Base-by-base conservation (phyloP, 2,888 invertebrate species). In the Sipunculus nudus region DNA sequence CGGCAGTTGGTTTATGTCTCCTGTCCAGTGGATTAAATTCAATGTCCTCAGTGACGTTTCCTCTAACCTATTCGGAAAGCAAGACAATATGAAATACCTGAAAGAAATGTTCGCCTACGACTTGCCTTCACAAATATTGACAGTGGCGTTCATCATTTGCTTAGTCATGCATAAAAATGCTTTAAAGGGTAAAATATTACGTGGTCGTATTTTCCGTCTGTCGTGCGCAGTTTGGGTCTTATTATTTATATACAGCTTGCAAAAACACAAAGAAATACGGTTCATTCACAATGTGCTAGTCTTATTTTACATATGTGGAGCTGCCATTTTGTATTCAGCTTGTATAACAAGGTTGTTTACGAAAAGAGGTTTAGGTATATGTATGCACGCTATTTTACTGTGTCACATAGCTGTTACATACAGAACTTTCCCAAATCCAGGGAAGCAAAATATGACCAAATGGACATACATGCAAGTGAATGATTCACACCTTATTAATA, bases 1-100 rank as follows among this genome's bases (percentile, higher is more conserved):
- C 46, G 72, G 70, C 1, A 23, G 31, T 1, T 70, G 70, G 61
- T 69, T 77, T 35, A 50, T 77, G 3, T 73, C 77, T 5, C 76
- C 77, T 6, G 48, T 56, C 21, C 75, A 76, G 50, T 78, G 78
- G 78, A 59, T 73, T n/a, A 63, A 61, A 32, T 78, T 78, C 50
- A 78, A 78, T 43, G 69, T 77, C 1, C 40, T 58, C 3, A 66
- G 65, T 8, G 64, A 73, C 31, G 54, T 61, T n/a, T 58, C 71
- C 8, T 53, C 67, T 1, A 39, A 53, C 3, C 41, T 71, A 1
- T 71, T 77, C 56, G 74, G 73, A 3, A n/a, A 23, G 23, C 47
- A 41, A n/a, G 48, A 53, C n/a, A n/a, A 38, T 10, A 16, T 35
- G 6, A 48, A 47, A 21, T 72, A 72, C 46, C 6, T 67, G 13